Percentiles rank a stretch among this genome's conserved stretches.
Evolutionary conservation across 2,797 vertebrate genomes (phyloP).

Genomic region (Leptoclinus maculatus): DNA sequence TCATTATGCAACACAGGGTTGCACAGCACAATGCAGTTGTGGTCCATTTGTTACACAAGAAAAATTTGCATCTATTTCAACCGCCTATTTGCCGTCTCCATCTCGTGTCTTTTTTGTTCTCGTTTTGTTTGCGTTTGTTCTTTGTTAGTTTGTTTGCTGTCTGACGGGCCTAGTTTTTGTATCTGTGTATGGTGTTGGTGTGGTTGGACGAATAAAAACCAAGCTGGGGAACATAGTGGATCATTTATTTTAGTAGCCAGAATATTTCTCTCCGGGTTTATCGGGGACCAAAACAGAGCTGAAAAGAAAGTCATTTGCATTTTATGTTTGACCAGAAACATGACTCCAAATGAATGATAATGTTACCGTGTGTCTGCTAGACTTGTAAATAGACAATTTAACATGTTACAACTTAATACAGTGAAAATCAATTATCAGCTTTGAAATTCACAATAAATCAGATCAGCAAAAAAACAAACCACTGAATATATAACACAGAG

Average conservation of each 20-base stretch:
- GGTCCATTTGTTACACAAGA: too few relatives aligned
- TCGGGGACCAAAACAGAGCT: background rate
- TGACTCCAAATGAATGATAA: too few relatives aligned
- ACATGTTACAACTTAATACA: background rate
- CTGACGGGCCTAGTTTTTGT: too few relatives aligned
- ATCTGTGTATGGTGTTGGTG: too few relatives aligned
- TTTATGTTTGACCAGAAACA: background rate
- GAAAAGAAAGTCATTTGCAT: background rate
- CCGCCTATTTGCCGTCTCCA: too few relatives aligned
- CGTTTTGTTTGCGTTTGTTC: too few relatives aligned
- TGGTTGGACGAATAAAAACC: background rate
- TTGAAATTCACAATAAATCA: too few relatives aligned
- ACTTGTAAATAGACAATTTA: background rate
- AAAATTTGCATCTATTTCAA: too few relatives aligned
- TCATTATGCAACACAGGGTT: too few relatives aligned
- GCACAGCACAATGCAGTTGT: constrained; percentile 24
- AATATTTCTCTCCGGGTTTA: background rate
- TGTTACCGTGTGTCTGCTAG: background rate
- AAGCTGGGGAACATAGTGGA: background rate
- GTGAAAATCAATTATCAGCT: background rate
- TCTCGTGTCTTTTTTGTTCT: too few relatives aligned
- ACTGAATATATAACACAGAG: constrained; percentile 53
- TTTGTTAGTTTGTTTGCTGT: too few relatives aligned
- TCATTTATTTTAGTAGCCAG: background rate
- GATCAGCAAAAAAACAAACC: too few relatives aligned